phyloP scores from a whole-genome alignment of 2,888 invertebrate species.

The Minunthozetes semirufus region DNA sequence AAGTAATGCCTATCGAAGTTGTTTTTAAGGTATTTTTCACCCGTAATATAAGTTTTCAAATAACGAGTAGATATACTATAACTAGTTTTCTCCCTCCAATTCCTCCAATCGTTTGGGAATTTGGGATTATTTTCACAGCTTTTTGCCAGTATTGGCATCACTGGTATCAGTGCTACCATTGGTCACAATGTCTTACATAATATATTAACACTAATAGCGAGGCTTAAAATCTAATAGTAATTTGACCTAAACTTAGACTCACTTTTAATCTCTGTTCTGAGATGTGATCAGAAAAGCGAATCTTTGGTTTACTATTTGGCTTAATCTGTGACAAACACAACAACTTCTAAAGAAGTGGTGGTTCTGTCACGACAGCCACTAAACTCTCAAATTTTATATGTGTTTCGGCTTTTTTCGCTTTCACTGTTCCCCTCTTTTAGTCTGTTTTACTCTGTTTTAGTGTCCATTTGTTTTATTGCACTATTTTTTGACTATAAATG shows the following conservation, averaged over 20 bases:
- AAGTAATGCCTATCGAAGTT: neutral
- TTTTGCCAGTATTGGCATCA: neutral
- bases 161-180: neutral
- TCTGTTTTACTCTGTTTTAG: no score
- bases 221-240: neutral
- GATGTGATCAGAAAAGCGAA: neutral
- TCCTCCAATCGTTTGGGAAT: conserved; percentile 15
- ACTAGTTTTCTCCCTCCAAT: conserved; percentile 18
- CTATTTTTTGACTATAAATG: neutral
- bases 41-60: neutral
- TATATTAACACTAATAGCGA: neutral
- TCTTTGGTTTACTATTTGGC: neutral
- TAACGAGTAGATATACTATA: no score
- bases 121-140: conserved; percentile 16
- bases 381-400: neutral
- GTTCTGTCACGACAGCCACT: neutral
- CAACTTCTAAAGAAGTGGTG: conserved; percentile 1
- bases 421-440: neutral
- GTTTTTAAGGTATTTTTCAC: conserved; percentile 7
- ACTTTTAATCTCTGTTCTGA: conserved; percentile 4
- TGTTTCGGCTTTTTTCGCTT: neutral
- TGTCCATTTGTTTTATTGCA: conserved; percentile 18
- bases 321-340: neutral
- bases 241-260: conserved; percentile 11
- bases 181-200: conserved; percentile 12